Evolutionary conservation across 2,113 vertebrate genomes (phyloP), one percentile per base, ranked within the genome.

Genomic region (Ardeotis arabs): DNA sequence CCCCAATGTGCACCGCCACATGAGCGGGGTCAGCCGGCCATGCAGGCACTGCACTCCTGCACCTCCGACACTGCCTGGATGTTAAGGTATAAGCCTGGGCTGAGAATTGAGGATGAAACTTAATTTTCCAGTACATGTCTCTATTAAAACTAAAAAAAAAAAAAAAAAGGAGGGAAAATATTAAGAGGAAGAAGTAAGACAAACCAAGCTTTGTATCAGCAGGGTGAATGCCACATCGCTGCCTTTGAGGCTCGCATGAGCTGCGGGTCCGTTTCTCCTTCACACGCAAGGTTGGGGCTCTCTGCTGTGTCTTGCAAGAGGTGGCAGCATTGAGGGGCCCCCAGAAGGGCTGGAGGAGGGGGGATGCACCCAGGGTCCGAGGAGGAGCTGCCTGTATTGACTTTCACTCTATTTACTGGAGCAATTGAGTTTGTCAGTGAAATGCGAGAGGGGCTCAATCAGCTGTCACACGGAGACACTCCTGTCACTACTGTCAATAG

Each of bases 391-490:
- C 63, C 70, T 96, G 84, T 99, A 98, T 99, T 99, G 98, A 99
- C 98, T 99, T 99, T 98, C 98, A 98, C 98, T 98, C 96, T 96
- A 98, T 99, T 97, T 98, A 98, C 98, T 99, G 98, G 98, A 97
- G 98, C 97, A 98, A 98, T 99, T 98, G 98, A 98, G 97, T 99
- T 98, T 98, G 99, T 99, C 98, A 98, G 98, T 98, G 98, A 99
- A 99, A 99, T 98, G 98, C 47, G 98, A 96, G 95, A 98, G 96
- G 93, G 53, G 96, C 97, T 98, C 98, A 98, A 98, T 99, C 98
- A 98, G 98, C 98, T 99, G 98, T 99, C 98, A 97, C 90, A 94
- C 98, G 97, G 98, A 98, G 97, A 98, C 97, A 91, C 62, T 97
- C 97, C 97, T 98, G 97, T 98, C 98, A 95, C 92, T 93, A 87